phyloP scores from a whole-genome alignment of 2,888 invertebrate genomes.

The Cephus sareptanus region DNA sequence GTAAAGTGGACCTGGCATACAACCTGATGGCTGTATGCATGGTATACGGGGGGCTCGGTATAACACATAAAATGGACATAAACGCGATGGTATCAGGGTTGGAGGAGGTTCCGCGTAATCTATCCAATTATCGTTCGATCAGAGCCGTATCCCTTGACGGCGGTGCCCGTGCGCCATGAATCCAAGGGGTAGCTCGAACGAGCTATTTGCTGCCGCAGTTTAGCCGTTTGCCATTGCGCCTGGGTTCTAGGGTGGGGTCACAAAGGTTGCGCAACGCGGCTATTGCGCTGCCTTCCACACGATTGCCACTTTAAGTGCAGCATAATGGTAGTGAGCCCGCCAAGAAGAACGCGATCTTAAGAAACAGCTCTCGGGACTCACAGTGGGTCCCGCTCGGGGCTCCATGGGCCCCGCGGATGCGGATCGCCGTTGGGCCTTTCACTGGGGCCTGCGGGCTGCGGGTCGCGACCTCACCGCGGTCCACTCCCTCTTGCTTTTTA shows the following conservation, averaged over 20 bases:
- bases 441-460: conserved; percentile 60
- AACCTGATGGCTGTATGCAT: not conserved
- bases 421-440: conserved; percentile 64
- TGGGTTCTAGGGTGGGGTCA: conserved; percentile 43
- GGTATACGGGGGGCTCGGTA: conserved; percentile 19
- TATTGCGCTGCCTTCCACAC: conserved; percentile 45
- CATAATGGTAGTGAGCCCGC: conserved; percentile 46
- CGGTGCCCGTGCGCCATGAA: conserved; percentile 16
- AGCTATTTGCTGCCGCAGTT: conserved; percentile 4
- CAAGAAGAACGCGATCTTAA: conserved; percentile 56
- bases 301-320: conserved; percentile 58
- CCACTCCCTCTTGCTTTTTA: conserved; percentile 56
- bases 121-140: conserved; percentile 65
- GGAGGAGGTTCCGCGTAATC: conserved; percentile 63
- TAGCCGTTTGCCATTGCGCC: conserved; percentile 6
- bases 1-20: not conserved
- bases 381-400: conserved; percentile 23
- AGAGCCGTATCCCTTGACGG: conserved; percentile 33
- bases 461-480: conserved; percentile 64
- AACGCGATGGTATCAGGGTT: conserved; percentile 58
- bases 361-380: conserved; percentile 49
- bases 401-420: conserved; percentile 37
- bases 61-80: conserved; percentile 54
- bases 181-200: conserved; percentile 6
- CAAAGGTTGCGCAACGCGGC: conserved; percentile 48